These are phyloP conservation scores for Vireo altiloquus DNA, from an alignment of 2,113 vertebrate genomes.

Conservation along the genomic window DNA sequence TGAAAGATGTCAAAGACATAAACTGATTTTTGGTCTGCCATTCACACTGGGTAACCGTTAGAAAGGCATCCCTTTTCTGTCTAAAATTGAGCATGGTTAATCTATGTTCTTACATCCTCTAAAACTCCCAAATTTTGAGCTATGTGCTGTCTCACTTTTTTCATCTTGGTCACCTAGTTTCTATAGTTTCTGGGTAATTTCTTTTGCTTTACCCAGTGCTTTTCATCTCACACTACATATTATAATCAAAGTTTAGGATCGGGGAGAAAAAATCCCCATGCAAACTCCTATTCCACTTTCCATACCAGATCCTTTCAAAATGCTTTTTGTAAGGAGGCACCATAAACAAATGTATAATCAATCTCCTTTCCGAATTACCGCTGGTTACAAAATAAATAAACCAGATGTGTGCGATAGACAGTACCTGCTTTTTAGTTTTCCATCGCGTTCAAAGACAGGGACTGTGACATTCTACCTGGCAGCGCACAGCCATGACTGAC, in stretches of 20 bases:
- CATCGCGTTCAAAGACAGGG: background rate
- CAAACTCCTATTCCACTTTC: background rate
- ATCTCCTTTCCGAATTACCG: background rate
- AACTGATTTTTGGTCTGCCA: background rate
- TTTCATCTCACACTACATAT: background rate
- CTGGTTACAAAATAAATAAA: background rate
- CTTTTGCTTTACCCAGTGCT: background rate
- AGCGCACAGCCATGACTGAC: background rate
- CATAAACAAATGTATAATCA: background rate
- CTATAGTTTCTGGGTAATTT: background rate
- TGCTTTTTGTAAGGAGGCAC: background rate
- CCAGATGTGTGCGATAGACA: background rate
- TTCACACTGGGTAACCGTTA: background rate
- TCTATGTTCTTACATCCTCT: background rate
- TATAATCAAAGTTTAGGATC: background rate
- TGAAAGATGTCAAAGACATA: background rate
- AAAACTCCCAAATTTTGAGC: background rate
- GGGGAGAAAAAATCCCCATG: accelerated
- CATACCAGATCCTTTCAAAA: background rate
- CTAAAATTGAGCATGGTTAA: background rate
- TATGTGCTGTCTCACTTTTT: background rate
- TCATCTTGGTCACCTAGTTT: background rate
- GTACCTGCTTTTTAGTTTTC: background rate
- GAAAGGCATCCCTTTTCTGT: background rate
- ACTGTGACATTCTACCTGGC: background rate